A percentile compares a stretch with the other conserved stretches of the same genome.
These are phyloP conservation scores for Toxotes chatareus DNA, from an alignment of 2,113 vertebrate species.

Conservation along the genomic window DNA sequence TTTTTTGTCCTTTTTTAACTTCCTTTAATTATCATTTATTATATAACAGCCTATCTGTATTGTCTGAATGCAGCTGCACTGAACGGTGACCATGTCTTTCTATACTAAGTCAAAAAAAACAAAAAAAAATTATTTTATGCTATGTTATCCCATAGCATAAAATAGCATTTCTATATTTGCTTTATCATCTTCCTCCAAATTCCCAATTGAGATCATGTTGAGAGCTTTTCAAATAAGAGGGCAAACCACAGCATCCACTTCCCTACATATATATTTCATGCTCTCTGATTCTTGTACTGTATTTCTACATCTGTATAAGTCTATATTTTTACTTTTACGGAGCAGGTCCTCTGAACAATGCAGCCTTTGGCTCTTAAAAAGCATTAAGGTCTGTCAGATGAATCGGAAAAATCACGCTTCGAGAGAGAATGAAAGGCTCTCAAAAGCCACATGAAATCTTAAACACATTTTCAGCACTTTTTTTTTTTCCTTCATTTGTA, in stretches of 20 bases:
- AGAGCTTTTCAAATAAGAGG: conserved; percentile 70
- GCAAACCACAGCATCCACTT: conserved; percentile 70
- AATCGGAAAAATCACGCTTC: conserved; percentile 64
- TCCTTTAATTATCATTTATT: neutral
- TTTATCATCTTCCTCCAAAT: conserved; percentile 60
- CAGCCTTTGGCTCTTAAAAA: conserved; percentile 69
- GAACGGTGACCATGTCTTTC: neutral
- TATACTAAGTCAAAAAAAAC: neutral
- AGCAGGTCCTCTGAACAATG: conserved; percentile 68
- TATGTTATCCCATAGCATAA: conserved; percentile 28
- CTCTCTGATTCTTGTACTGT: conserved; percentile 71
- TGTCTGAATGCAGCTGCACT: neutral
- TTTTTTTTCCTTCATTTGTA: conserved; percentile 32
- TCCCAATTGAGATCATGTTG: conserved; percentile 75
- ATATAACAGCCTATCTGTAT: neutral
- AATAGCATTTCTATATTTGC: conserved; percentile 71
- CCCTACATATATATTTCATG: conserved; percentile 78
- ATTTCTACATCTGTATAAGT: conserved; percentile 78
- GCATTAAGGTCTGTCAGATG: conserved; percentile 73
- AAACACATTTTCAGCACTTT: conserved; percentile 63
- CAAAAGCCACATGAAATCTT: conserved; percentile 79
- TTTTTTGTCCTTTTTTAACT: neutral
- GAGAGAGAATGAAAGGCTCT: conserved; percentile 72
- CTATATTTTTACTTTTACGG: conserved; percentile 62
- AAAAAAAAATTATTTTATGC: neutral